Base-by-base conservation (phyloP, 2,113 vertebrate genomes). In the Bos javanicus region DNA sequence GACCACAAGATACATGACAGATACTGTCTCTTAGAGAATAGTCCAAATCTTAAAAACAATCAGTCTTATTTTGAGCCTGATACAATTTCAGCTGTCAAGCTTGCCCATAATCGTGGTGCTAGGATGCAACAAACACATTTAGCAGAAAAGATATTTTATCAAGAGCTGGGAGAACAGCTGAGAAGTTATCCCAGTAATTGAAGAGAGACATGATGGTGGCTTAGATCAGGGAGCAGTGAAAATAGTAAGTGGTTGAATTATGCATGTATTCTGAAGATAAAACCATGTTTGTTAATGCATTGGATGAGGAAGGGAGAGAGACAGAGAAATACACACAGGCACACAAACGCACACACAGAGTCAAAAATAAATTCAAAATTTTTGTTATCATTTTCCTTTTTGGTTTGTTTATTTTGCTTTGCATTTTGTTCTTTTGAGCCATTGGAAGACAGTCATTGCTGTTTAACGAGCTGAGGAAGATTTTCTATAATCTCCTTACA, bases 401-500 rank as follows among this genome's bases (percentile, higher is more conserved):
- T 62, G 90, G 17, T 87, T 78, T 48, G 57, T 57, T 86, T 28
- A 4, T n/a, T 78, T 94, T 62, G 21, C 5, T 87, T 88, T 87
- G 17, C 12, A 64, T 39, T 90, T 93, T 57, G 8, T 67, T 59
- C 0, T 74, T 83, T 36, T 64, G 54, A 87, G 21, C 28, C 76
- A 46, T 4, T 83, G 11, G 6, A 76, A 94, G 39, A 39, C 21
- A 93, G 57, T 2, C 6, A 43, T 71, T 81, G 28, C 4, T 23
- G 74, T 43, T 90, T 57, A 46, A 50, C 2, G 16, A 92, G 14
- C 33, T 83, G 10, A 16, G 50, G 33, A 92, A 81, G 3, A 15
- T 43, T 62, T 74, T 33, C 25, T n/a, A n/a, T 59, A 26, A 30
- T 81, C 62, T 85, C 11, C 87, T 78, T 8, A 52, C 4, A 25